A percentile compares a stretch with the other conserved stretches of the same genome.
These are phyloP conservation scores for Cromileptes altivelis DNA, from an alignment of 2,113 vertebrate species.

Conservation along the genomic window DNA sequence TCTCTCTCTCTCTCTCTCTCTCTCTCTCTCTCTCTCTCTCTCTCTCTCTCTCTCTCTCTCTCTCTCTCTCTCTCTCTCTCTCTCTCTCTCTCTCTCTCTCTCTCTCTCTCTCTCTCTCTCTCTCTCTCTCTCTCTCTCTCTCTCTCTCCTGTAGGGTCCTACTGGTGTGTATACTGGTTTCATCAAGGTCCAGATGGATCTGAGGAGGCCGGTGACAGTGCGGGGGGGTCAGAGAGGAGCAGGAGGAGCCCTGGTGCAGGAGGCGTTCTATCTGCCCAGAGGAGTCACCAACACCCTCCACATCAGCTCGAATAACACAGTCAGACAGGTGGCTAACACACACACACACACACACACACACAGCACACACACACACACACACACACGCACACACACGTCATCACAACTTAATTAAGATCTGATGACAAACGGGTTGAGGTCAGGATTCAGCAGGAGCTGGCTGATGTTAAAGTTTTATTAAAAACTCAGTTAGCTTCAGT, in stretches of 20 bases:
- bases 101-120: background rate
- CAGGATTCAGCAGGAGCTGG: background rate
- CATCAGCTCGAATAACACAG: constrained; percentile 95
- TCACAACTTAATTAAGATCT: constrained; percentile 32
- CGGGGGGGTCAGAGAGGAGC: constrained; percentile 73
- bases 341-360: constrained; percentile 46
- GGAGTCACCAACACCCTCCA: constrained; percentile 92
- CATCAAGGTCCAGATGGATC: constrained; percentile 97
- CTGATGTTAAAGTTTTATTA: constrained; percentile 17
- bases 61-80: background rate
- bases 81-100: background rate
- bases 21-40: background rate
- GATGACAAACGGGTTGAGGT: constrained; percentile 36
- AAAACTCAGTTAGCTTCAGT: background rate
- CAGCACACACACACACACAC: constrained; percentile 19
- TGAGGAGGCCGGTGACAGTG: constrained; percentile 90
- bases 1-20: constrained; percentile 6
- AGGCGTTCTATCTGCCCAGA: constrained; percentile 89
- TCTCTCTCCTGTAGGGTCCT: constrained; percentile 78
- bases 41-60: background rate
- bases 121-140: background rate
- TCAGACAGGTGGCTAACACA: constrained; percentile 86
- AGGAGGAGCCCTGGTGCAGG: constrained; percentile 71
- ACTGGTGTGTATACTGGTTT: constrained; percentile 94
- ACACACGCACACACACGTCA: background rate